Percentiles rank a stretch among this genome's conserved stretches.
These are phyloP conservation scores for Leucophenga varia DNA, from an alignment of 1,140 invertebrate genomes.

Conservation along the genomic window DNA sequence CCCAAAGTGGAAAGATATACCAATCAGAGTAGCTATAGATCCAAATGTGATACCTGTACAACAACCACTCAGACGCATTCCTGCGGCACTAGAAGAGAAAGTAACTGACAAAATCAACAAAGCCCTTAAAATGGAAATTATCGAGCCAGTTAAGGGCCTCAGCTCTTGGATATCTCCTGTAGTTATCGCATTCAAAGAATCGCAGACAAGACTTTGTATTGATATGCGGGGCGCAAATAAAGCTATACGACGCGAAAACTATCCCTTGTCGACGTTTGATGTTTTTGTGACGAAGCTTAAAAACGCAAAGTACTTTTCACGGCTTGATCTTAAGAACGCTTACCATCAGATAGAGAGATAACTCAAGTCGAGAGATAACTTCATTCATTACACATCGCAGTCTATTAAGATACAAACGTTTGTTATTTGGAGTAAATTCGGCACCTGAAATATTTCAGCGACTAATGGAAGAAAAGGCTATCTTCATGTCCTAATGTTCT, in stretches of 20 bases:
- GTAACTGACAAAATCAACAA: not conserved
- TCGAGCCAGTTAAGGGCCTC: slow-evolving; percentile 4
- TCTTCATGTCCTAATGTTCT: not conserved
- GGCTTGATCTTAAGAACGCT: too few relatives aligned
- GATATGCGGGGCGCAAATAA: too few relatives aligned
- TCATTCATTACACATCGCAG: not conserved
- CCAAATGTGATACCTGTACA: slow-evolving; percentile 1
- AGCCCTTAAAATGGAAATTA: slow-evolving; percentile 8
- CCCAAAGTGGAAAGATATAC: slow-evolving; percentile 7
- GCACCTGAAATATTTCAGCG: slow-evolving; percentile 12
- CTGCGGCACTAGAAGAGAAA: slow-evolving; percentile 4
- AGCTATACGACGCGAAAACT: too few relatives aligned
- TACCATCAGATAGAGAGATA: too few relatives aligned
- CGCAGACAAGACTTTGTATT: too few relatives aligned
- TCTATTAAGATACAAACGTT: slow-evolving; percentile 10
- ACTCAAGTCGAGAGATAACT: too few relatives aligned
- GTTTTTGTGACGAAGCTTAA: slow-evolving; percentile 1
- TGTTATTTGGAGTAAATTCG: slow-evolving; percentile 10
- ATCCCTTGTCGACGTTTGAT: too few relatives aligned
- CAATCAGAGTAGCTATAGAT: slow-evolving; percentile 5
- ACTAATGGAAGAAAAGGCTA: slow-evolving; percentile 1
- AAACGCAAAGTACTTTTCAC: not conserved
- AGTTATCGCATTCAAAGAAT: slow-evolving; percentile 8
- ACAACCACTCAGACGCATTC: slow-evolving; percentile 11
- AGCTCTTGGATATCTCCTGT: slow-evolving; percentile 11